These are phyloP conservation scores for Lemur catta DNA, from an alignment of 2,797 vertebrate species.

Conservation along the genomic window DNA sequence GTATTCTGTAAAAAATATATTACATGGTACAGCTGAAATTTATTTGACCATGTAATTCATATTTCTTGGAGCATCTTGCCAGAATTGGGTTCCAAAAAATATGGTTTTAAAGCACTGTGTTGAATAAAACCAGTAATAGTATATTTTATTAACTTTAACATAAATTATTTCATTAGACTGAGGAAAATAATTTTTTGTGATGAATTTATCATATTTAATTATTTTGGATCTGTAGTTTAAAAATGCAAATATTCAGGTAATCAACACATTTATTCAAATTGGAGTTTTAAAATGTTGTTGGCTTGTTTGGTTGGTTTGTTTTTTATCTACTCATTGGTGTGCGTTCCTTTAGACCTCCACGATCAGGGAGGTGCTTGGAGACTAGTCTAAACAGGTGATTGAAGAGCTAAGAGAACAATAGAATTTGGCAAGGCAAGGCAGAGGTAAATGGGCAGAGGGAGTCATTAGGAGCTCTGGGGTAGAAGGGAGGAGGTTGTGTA, in stretches of 20 bases:
- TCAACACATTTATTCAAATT: not conserved
- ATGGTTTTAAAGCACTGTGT: not conserved
- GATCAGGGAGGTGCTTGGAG: not conserved
- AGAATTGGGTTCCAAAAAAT: not conserved
- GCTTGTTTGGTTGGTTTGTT: not conserved
- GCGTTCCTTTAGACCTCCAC: not conserved
- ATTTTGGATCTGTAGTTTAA: not conserved
- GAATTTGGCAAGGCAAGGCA: not conserved
- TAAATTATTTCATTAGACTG: not conserved
- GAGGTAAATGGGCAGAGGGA: not conserved
- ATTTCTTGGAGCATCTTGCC: not conserved
- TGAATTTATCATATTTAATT: not conserved
- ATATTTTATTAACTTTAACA: not conserved
- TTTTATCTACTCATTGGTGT: not conserved
- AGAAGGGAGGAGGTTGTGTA: not conserved
- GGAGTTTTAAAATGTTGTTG: not conserved
- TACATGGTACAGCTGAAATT: not conserved
- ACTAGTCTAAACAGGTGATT: not conserved
- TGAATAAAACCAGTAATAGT: not conserved
- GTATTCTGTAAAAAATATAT: not conserved
- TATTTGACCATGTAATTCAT: not conserved
- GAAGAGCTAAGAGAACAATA: not conserved
- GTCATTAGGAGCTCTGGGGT: accelerated
- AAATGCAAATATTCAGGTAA: not conserved
- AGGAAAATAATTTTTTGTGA: not conserved